Base-by-base conservation (phyloP, 1,140 invertebrate species). In the Aphelinus atriplicis region DNA sequence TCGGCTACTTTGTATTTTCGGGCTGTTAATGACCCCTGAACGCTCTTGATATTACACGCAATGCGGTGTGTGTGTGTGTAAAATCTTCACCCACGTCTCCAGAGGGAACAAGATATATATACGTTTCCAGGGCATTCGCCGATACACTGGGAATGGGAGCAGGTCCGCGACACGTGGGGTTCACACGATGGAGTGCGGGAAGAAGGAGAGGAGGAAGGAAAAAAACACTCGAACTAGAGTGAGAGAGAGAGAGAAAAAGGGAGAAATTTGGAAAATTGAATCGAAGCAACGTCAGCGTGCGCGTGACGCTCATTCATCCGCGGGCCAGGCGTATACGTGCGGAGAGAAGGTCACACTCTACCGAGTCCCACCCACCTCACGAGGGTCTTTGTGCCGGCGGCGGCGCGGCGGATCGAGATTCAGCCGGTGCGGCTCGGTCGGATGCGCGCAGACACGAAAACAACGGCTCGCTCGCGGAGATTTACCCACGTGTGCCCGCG, bases 301-400 rank as follows among this genome's bases (percentile, higher is more conserved):
- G 76, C 79, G 77, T 80, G 82, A 82, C 81, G 77, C 71, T 78
- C 77, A 79, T 81, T 81, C 79, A 77, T 73, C 60, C 61, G 78
- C 50, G 26, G 26, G 26, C 26, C 26, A 0, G 26, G 0, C 26
- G 26, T 26, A 26, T 26, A 26, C 26, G 26, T 26, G 60, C 69
- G 79, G 81, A 79, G 83, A 81, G 82, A 83, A 83, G 83, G 81
- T 82, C 83, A 84, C 83, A 82, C 81, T 82, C 83, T 81, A 81
- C 26, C 26, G 26, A 81, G 80, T 81, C 81, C 77, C 79, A 81
- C 81, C 81, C 77, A 83, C 80, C 81, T 83, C 82, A 81, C 82
- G 73, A 83, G 81, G 79, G 73, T 73, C 77, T 81, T 84, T 83
- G 81, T 83, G 68, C 63, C 47, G 45, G 26, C 26, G 26, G 26